Evolutionary conservation across 2,888 invertebrate genomes (phyloP).

Genomic region (Zele albiditarsus): DNA sequence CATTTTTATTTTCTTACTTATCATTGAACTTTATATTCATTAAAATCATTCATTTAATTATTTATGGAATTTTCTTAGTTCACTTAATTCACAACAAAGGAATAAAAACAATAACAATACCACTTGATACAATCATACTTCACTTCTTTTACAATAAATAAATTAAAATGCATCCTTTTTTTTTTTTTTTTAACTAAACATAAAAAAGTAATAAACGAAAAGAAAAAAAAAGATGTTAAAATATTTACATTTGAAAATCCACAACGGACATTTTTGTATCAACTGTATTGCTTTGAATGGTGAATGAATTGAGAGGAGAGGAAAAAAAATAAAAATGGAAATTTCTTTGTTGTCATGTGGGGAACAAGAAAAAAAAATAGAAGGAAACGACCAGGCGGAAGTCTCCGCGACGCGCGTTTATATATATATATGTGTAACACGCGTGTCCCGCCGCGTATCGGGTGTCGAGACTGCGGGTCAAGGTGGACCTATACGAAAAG

Average conservation of each 20-base stretch:
- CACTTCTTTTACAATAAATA: too few species aligned
- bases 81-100: too few species aligned
- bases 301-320: slow-evolving; percentile 8
- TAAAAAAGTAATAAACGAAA: neutral
- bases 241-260: neutral
- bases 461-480: slow-evolving; percentile 59
- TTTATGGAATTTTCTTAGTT: too few species aligned
- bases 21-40: too few species aligned
- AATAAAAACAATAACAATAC: too few species aligned
- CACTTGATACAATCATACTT: too few species aligned
- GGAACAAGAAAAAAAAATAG: neutral
- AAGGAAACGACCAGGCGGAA: slow-evolving; percentile 49
- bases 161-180: too few species aligned
- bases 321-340: slow-evolving; percentile 21
- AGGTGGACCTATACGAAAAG: slow-evolving; percentile 47
- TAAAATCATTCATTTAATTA: too few species aligned
- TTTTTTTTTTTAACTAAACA: too few species aligned
- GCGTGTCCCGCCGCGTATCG: slow-evolving; percentile 55
- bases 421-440: neutral
- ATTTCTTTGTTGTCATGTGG: slow-evolving; percentile 26
- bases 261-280: slow-evolving; percentile 4
- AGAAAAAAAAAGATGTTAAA: neutral
- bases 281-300: neutral
- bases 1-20: too few species aligned
- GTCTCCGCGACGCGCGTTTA: slow-evolving; percentile 42